A percentile compares a stretch with the other conserved stretches of the same genome.
Conservation (phyloP, 2,113 vertebrate genomes). For the Rhodinocichla rosea region DNA sequence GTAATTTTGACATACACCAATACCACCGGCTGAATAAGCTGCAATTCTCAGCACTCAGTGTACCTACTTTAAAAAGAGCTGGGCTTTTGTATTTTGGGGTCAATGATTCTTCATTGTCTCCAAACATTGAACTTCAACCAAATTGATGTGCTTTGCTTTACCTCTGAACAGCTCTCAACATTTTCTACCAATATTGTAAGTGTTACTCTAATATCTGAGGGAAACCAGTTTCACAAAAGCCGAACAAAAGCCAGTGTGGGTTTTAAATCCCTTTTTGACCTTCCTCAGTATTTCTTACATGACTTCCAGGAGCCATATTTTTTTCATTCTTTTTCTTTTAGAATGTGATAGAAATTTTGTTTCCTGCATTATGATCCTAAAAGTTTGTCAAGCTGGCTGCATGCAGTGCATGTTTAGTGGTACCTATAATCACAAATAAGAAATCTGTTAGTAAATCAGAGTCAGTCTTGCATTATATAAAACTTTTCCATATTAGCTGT, state of each 20-base stretch:
- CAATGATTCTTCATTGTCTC: background rate
- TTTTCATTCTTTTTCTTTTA: accelerated
- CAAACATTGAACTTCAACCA: background rate
- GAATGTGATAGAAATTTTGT: background rate
- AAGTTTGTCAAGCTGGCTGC: background rate
- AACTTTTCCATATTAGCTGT: background rate
- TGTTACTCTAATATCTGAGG: background rate
- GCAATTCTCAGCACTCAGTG: background rate
- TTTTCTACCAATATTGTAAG: background rate
- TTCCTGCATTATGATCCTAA: background rate
- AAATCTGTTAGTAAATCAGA: background rate
- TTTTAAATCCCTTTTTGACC: background rate
- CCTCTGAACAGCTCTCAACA: background rate
- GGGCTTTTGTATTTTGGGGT: background rate
- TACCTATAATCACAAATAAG: background rate
- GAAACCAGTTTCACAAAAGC: background rate
- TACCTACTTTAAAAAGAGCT: background rate
- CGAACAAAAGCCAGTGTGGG: background rate
- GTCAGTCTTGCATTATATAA: background rate
- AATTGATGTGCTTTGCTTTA: background rate
- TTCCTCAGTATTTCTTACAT: background rate
- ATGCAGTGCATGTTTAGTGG: background rate
- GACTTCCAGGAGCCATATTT: background rate
- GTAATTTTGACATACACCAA: background rate
- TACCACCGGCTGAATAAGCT: background rate